These are phyloP conservation scores for Hirundichthys speculiger DNA, from an alignment of 2,113 vertebrate species.

Conservation along the genomic window DNA sequence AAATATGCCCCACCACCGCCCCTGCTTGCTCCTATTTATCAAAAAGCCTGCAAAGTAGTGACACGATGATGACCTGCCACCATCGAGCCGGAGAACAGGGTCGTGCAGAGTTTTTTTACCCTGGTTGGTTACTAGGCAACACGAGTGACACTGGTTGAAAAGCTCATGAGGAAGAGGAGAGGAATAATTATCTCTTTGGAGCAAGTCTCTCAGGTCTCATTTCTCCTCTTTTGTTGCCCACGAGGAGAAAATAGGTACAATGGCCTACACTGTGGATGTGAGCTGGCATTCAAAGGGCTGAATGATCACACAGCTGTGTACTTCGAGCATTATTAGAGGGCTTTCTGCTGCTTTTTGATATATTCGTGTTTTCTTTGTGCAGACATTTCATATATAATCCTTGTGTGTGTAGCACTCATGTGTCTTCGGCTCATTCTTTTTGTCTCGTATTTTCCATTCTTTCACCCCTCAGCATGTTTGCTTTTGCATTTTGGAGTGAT, in stretches of 20 bases:
- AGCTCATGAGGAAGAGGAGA: slow-evolving; percentile 38
- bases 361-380: neutral
- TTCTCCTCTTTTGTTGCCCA: slow-evolving; percentile 27
- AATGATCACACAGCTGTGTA: neutral
- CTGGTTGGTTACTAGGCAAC: slow-evolving; percentile 51
- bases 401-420: no score
- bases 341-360: neutral
- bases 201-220: slow-evolving; percentile 40
- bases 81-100: slow-evolving; percentile 15
- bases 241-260: slow-evolving; percentile 17
- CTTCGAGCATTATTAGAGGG: accelerated
- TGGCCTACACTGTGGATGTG: slow-evolving; percentile 16
- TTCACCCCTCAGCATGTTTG: no score
- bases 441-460: no score
- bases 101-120: slow-evolving; percentile 15
- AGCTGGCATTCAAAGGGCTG: slow-evolving; percentile 5
- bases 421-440: no score
- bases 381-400: neutral
- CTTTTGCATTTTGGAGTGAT: no score
- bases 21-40: slow-evolving; percentile 16
- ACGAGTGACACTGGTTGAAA: slow-evolving; percentile 45
- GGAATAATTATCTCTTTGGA: slow-evolving; percentile 55
- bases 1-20: neutral
- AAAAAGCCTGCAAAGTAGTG: slow-evolving; percentile 18
- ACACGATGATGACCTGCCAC: slow-evolving; percentile 20